phyloP scores from a whole-genome alignment of 92 coral and sea anemone genomes.

The Zoanthus sociatus region DNA sequence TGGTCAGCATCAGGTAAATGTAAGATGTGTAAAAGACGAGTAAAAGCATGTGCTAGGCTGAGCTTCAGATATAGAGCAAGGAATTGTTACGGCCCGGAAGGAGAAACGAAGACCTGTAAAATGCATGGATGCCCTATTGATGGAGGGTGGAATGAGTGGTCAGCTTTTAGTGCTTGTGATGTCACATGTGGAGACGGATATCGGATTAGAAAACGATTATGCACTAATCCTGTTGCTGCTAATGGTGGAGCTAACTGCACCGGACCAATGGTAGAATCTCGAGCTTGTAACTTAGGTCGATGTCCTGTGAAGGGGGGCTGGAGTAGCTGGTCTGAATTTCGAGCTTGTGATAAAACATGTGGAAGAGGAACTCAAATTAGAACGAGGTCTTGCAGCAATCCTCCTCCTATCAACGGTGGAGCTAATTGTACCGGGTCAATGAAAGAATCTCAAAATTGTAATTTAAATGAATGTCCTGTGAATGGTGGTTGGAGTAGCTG shows the following conservation, averaged over 20 bases:
- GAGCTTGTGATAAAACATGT: constrained; percentile 47
- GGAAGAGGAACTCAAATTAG: constrained; percentile 53
- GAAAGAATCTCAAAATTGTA: neutral
- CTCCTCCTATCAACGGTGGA: neutral
- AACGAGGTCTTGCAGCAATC: constrained; percentile 8
- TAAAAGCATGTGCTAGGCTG: neutral
- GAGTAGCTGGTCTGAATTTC: constrained; percentile 47
- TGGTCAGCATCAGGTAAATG: neutral
- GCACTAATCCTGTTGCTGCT: neutral
- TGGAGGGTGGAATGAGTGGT: constrained; percentile 9
- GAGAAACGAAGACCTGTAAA: neutral
- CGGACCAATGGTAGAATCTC: neutral
- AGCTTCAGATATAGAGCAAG: neutral
- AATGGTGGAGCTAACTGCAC: neutral
- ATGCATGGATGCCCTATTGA: neutral
- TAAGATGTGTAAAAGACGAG: neutral
- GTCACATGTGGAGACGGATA: neutral
- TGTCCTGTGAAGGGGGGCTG: constrained; percentile 13
- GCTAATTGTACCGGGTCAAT: neutral
- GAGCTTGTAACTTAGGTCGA: neutral
- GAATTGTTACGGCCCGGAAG: neutral
- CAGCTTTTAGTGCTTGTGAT: neutral
- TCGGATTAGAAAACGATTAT: neutral
- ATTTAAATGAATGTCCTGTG: neutral
- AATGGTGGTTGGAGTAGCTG: constrained; percentile 8